A percentile compares a stretch with the other conserved stretches of the same genome.
These are phyloP conservation scores for Sinocyclocheilus anshuiensis DNA, from an alignment of 2,113 vertebrate species.

Conservation along the genomic window DNA sequence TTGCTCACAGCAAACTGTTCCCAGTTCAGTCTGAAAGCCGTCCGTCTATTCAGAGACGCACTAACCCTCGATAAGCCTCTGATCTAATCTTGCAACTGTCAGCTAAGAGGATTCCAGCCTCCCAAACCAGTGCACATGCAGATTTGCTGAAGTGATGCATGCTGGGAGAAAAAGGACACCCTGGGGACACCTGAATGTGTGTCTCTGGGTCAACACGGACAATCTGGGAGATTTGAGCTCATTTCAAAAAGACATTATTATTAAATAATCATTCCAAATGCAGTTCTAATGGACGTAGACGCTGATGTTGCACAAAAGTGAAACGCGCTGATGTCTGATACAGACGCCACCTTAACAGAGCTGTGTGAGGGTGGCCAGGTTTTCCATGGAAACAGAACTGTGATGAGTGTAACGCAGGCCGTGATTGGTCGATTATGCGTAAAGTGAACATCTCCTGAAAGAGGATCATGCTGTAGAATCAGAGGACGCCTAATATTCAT, in stretches of 20 bases:
- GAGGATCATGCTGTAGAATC: neutral
- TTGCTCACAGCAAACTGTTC: neutral
- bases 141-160: slow-evolving; percentile 47
- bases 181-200: neutral
- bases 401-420: neutral
- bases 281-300: neutral
- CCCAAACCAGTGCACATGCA: slow-evolving; percentile 24
- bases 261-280: neutral
- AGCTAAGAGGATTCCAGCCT: slow-evolving; percentile 60
- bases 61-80: slow-evolving; percentile 40
- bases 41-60: neutral
- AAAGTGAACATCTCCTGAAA: slow-evolving; percentile 15
- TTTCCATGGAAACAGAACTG: slow-evolving; percentile 29
- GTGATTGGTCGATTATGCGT: slow-evolving; percentile 47
- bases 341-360: slow-evolving; percentile 11
- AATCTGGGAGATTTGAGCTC: neutral
- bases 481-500: neutral
- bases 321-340: neutral
- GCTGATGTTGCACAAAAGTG: neutral
- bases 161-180: slow-evolving; percentile 53
- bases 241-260: neutral
- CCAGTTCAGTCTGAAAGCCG: neutral
- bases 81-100: slow-evolving; percentile 57
- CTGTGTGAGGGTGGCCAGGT: neutral
- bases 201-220: neutral